Conservation (phyloP, 2,888 invertebrate genomes). For the Enchytraeus crypticus region DNA sequence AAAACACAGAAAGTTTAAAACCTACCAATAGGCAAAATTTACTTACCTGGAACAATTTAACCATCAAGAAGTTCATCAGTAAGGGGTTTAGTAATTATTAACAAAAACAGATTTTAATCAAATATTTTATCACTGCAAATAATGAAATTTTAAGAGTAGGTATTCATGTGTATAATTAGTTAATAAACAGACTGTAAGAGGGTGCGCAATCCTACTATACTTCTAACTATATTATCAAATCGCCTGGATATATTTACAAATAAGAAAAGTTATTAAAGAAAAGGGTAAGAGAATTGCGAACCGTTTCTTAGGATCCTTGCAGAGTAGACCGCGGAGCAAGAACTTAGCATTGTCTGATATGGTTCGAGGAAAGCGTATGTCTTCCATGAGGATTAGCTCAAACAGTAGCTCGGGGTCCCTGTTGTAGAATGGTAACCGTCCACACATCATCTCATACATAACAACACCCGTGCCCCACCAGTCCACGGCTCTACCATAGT, state of each 20-base stretch:
- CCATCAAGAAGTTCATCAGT: too few relatives aligned
- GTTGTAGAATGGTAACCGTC: conserved; percentile 96
- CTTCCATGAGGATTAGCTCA: conserved; percentile 85
- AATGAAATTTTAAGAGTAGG: too few relatives aligned
- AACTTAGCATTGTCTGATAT: conserved; percentile 78
- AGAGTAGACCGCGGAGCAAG: conserved; percentile 76
- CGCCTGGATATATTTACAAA: not conserved
- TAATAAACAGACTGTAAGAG: too few relatives aligned
- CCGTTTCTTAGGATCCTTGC: conserved; percentile 67
- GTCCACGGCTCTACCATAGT: conserved; percentile 86
- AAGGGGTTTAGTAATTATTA: too few relatives aligned
- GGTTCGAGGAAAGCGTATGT: conserved; percentile 79
- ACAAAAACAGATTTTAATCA: too few relatives aligned
- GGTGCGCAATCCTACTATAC: too few relatives aligned
- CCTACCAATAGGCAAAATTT: too few relatives aligned
- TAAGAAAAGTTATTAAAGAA: not conserved
- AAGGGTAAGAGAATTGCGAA: not conserved
- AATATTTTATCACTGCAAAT: too few relatives aligned
- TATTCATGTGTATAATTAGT: too few relatives aligned
- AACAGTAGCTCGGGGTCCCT: conserved; percentile 90
- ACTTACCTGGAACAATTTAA: too few relatives aligned
- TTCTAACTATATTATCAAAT: not conserved
- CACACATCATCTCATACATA: conserved; percentile 99
- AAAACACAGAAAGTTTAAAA: too few relatives aligned
- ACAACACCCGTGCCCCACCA: conserved; percentile 98